phyloP scores from a whole-genome alignment of 1,140 invertebrate species.

The Grapholita molesta region DNA sequence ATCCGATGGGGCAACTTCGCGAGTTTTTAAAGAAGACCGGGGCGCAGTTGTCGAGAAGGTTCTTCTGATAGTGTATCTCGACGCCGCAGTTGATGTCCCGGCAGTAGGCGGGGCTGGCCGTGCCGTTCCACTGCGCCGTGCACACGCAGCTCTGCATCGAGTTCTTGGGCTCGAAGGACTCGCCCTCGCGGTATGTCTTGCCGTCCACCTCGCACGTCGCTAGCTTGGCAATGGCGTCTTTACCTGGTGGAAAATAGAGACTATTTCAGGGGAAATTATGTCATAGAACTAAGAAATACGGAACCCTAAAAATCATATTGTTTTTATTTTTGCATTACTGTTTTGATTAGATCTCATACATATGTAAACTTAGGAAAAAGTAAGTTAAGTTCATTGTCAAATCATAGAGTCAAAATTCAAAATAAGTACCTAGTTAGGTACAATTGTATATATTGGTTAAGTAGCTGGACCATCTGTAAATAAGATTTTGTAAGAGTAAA shows the following conservation, averaged over 20 bases:
- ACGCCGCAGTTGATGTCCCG: constrained; percentile 75
- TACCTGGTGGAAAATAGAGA: constrained; percentile 40
- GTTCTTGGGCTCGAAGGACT: constrained; percentile 71
- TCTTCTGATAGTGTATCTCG: constrained; percentile 67
- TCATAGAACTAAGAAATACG: too few species aligned
- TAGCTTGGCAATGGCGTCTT: constrained; percentile 59
- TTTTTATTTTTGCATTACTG: too few species aligned
- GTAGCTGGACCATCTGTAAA: too few species aligned
- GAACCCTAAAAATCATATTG: too few species aligned
- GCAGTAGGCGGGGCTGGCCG: constrained; percentile 54
- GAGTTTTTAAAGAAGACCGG: constrained; percentile 66
- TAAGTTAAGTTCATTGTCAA: too few species aligned
- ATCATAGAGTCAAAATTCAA: too few species aligned
- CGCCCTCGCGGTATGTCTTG: constrained; percentile 69
- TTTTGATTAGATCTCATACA: too few species aligned
- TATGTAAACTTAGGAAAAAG: too few species aligned
- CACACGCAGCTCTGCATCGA: constrained; percentile 74
- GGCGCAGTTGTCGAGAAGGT: constrained; percentile 68
- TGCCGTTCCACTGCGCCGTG: constrained; percentile 59
- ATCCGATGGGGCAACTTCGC: constrained; percentile 73
- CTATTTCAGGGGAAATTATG: too few species aligned
- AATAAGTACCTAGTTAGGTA: too few species aligned
- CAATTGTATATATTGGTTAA: too few species aligned
- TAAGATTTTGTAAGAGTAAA: too few species aligned
- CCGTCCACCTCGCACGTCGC: constrained; percentile 71